Evolutionary conservation across 2,113 vertebrate genomes (phyloP), one percentile per base, ranked within the genome.

Genomic region (Scolopax mira): DNA sequence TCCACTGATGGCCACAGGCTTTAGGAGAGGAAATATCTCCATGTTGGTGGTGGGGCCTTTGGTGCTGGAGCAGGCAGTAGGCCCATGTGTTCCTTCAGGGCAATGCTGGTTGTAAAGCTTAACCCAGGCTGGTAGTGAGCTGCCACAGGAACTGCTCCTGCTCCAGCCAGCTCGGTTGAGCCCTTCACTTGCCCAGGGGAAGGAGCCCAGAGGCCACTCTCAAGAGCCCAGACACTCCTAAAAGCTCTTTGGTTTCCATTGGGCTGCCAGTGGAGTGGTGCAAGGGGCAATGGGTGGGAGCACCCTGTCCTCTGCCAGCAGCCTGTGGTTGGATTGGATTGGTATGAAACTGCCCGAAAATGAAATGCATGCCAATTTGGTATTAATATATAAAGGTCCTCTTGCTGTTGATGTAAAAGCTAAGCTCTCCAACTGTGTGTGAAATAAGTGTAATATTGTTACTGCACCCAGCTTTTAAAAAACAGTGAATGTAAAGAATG

Each of bases 341-440:
- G 4, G 13, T 0, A 0, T 35, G 15, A 3, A 46, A 15, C 2
- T 0, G 6, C 7, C 0, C 14, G 2, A 0, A 3, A 46, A 10
- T 10, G 1, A n/a, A n/a, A 11, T 1, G 6, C 1, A 0, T 18
- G 42, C 15, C 11, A 2, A 1, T 3, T 14, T 4, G 7, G 2
- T 27, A 1, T 3, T 16, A 9, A 8, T 3, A 1, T 13, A 4
- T 17, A 69, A 52, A 6, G 0, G 1, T 0, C 11, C 2, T 35
- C 21, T 57, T 23, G 23, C 7, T 2, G 0, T 5, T 8, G 30
- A 1, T 1, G 0, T 2, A 3, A 44, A 72, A 92, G 62, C 37
- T 19, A 5, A 14, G 31, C n/a, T 46, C 10, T 78, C 41, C 30
- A n/a, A 3, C 11, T 52, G 9, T 21, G 48, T 35, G 42, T 35